phyloP scores from a whole-genome alignment of 2,888 invertebrate species.

The Machimus rusticus region DNA sequence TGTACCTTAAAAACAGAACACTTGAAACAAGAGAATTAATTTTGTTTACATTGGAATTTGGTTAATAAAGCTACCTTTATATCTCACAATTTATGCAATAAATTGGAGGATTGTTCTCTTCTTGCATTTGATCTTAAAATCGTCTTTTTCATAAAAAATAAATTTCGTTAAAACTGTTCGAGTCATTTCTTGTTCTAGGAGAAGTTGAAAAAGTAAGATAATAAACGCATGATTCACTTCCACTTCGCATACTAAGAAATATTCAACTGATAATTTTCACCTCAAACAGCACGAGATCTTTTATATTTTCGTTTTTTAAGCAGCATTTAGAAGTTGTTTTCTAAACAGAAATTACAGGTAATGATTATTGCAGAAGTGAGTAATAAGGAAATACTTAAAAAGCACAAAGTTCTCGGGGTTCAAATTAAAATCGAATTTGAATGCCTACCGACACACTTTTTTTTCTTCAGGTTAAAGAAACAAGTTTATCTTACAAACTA shows the following conservation, averaged over 20 bases:
- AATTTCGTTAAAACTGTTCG: not conserved
- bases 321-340: not conserved
- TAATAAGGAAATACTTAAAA: not conserved
- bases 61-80: not conserved
- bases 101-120: not conserved
- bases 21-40: not conserved
- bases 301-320: not conserved
- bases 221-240: not conserved
- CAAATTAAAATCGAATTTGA: not conserved
- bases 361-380: not conserved
- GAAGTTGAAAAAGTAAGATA: not conserved
- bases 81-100: not conserved
- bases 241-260: not conserved
- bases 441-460: not conserved
- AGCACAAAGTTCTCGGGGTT: not conserved
- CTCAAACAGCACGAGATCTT: not conserved
- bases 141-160: not conserved
- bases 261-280: not conserved
- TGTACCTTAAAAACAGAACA: not conserved
- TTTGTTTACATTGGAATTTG: not conserved
- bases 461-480: not conserved
- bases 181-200: not conserved
- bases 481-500: not conserved
- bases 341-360: not conserved
- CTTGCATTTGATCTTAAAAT: not conserved